phyloP scores from a whole-genome alignment of 2,888 invertebrate species.

The Hipparchia sbordonii region DNA sequence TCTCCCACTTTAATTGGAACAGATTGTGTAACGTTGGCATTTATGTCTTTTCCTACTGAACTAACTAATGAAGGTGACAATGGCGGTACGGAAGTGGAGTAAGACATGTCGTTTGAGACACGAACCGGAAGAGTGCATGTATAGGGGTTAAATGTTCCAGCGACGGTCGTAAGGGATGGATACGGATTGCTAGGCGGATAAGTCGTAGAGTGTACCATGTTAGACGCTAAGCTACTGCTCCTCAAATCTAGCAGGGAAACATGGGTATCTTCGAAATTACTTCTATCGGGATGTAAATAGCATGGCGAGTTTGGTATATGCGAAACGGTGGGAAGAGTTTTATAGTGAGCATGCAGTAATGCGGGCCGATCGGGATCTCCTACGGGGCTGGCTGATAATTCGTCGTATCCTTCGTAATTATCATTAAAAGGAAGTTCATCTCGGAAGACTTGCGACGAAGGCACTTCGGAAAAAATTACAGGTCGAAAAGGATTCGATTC shows the following conservation, averaged over 20 bases:
- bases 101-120: constrained; percentile 54
- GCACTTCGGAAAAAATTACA: constrained; percentile 66
- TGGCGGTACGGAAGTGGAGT: constrained; percentile 54
- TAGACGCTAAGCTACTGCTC: constrained; percentile 58
- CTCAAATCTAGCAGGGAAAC: constrained; percentile 67
- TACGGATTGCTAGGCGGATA: constrained; percentile 76
- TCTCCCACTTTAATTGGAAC: constrained; percentile 56
- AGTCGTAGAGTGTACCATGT: constrained; percentile 73
- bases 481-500: constrained; percentile 49
- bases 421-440: constrained; percentile 53
- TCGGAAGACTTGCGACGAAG: constrained; percentile 66
- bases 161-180: constrained; percentile 75
- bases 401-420: constrained; percentile 60
- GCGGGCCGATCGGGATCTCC: constrained; percentile 67
- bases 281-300: constrained; percentile 70
- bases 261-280: constrained; percentile 56
- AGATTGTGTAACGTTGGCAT: constrained; percentile 65
- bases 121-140: constrained; percentile 68
- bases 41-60: constrained; percentile 66
- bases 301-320: constrained; percentile 78
- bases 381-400: constrained; percentile 66
- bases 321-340: constrained; percentile 71
- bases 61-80: constrained; percentile 56
- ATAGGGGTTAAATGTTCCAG: constrained; percentile 76
- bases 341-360: constrained; percentile 74